Percentiles rank a stretch among this genome's conserved stretches.
phyloP scores from a whole-genome alignment of 2,888 invertebrate species.

The Mythimna albipuncta region DNA sequence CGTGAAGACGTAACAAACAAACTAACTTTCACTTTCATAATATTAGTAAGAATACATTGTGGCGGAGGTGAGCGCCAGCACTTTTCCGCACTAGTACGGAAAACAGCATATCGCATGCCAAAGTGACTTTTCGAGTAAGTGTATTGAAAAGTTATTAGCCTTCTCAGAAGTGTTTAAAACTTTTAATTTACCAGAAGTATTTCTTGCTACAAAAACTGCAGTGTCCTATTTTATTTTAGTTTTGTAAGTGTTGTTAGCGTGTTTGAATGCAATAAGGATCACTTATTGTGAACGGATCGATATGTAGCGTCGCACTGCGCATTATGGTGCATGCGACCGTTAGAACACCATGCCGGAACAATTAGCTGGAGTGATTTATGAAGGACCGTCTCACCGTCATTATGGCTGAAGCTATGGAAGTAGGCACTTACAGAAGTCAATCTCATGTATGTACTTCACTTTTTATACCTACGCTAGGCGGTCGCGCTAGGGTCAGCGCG shows the following conservation, averaged over 20 bases:
- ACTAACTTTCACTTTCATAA: too few relatives aligned
- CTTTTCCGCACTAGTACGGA: too few relatives aligned
- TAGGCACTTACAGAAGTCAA: background rate
- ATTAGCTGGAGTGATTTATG: conserved; percentile 30
- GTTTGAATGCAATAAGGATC: conserved; percentile 60
- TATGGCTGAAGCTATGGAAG: background rate
- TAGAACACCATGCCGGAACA: conserved; percentile 38
- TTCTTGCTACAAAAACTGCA: conserved; percentile 52
- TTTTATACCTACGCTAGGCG: too few relatives aligned
- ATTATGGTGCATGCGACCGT: conserved; percentile 41
- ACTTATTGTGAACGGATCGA: conserved; percentile 59
- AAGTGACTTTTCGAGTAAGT: too few relatives aligned
- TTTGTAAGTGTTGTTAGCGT: conserved; percentile 57
- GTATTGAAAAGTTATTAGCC: background rate
- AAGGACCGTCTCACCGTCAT: background rate
- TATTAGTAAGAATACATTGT: too few relatives aligned
- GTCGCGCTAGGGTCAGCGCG: too few relatives aligned
- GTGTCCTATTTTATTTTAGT: conserved; percentile 50
- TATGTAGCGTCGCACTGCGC: conserved; percentile 69
- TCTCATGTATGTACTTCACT: too few relatives aligned
- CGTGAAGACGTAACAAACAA: too few relatives aligned
- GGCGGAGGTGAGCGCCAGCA: too few relatives aligned
- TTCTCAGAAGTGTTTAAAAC: background rate
- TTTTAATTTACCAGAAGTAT: background rate
- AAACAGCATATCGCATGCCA: too few relatives aligned